Percentiles rank a stretch among this genome's conserved stretches.
phyloP scores from a whole-genome alignment of 2,888 invertebrate genomes.

The Leptinotarsa rubiginosa region DNA sequence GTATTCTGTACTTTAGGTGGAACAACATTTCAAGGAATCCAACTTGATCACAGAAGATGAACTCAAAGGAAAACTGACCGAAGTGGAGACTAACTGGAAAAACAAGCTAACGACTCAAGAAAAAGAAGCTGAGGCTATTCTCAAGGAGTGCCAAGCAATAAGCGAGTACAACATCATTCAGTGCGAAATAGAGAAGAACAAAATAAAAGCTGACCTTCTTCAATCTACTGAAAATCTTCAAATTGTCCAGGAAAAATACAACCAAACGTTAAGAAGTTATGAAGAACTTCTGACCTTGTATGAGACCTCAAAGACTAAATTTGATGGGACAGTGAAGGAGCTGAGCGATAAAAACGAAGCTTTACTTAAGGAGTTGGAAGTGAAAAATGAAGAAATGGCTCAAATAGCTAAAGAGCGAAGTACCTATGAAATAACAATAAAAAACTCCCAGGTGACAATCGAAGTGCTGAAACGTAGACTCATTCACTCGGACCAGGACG shows the following conservation, averaged over 20 bases:
- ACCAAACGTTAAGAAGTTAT: slow-evolving; percentile 42
- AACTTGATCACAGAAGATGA: slow-evolving; percentile 59
- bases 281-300: slow-evolving; percentile 45
- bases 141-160: slow-evolving; percentile 70
- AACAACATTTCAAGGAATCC: slow-evolving; percentile 58
- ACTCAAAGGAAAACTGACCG: slow-evolving; percentile 65
- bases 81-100: slow-evolving; percentile 65
- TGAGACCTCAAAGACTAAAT: slow-evolving; percentile 40
- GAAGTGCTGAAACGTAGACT: slow-evolving; percentile 71
- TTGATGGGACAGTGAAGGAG: slow-evolving; percentile 41
- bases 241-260: slow-evolving; percentile 45
- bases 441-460: slow-evolving; percentile 71
- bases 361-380: slow-evolving; percentile 36
- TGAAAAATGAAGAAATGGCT: slow-evolving; percentile 66
- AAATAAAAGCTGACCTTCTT: slow-evolving; percentile 61
- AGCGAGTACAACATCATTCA: slow-evolving; percentile 70
- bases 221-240: slow-evolving; percentile 48
- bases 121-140: slow-evolving; percentile 66
- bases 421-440: slow-evolving; percentile 72
- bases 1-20: slow-evolving; percentile 47
- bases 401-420: slow-evolving; percentile 69
- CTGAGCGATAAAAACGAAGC: slow-evolving; percentile 44
- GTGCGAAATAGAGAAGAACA: slow-evolving; percentile 69
- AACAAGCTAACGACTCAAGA: slow-evolving; percentile 65
- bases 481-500: slow-evolving; percentile 72